Evolutionary conservation across 2,113 vertebrate species (phyloP).

Genomic region (Ageneiosus marmoratus): DNA sequence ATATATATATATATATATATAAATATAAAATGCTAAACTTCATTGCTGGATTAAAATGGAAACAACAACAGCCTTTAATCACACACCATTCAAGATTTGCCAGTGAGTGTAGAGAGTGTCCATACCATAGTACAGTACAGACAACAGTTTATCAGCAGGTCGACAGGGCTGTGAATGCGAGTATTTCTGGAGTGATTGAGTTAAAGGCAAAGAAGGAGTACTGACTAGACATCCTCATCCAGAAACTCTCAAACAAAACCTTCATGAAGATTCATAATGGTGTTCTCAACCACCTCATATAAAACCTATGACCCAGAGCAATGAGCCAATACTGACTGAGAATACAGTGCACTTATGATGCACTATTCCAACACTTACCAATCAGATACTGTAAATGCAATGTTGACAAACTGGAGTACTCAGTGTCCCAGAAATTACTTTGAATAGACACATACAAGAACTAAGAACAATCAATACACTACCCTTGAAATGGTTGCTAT

Average conservation of each 20-base stretch:
- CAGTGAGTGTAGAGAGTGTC: conserved; percentile 16
- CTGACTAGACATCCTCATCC: conserved; percentile 26
- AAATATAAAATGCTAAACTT: conserved; percentile 39
- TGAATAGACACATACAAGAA: conserved; percentile 52
- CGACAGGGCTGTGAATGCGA: conserved; percentile 23
- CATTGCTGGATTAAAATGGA: conserved; percentile 27
- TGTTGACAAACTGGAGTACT: conserved; percentile 54
- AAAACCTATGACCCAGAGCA: conserved; percentile 23
- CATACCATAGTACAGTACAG: conserved; percentile 25
- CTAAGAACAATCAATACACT: conserved; percentile 60
- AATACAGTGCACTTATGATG: conserved; percentile 40
- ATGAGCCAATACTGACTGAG: conserved; percentile 47
- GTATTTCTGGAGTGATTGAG: not conserved
- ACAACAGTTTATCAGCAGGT: conserved; percentile 45
- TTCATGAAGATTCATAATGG: conserved; percentile 15
- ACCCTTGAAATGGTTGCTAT: conserved; percentile 66
- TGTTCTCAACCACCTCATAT: conserved; percentile 16
- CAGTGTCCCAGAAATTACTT: conserved; percentile 63
- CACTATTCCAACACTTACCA: conserved; percentile 48
- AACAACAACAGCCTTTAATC: conserved; percentile 2
- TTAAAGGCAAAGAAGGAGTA: conserved; percentile 16
- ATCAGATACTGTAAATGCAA: conserved; percentile 47
- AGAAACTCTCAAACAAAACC: conserved; percentile 1
- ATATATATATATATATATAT: no score
- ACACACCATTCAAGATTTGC: conserved; percentile 21